Evolutionary conservation across 2,113 vertebrate genomes (phyloP), one percentile per base, ranked within the genome.

Genomic region (Daphoenositta chrysoptera): DNA sequence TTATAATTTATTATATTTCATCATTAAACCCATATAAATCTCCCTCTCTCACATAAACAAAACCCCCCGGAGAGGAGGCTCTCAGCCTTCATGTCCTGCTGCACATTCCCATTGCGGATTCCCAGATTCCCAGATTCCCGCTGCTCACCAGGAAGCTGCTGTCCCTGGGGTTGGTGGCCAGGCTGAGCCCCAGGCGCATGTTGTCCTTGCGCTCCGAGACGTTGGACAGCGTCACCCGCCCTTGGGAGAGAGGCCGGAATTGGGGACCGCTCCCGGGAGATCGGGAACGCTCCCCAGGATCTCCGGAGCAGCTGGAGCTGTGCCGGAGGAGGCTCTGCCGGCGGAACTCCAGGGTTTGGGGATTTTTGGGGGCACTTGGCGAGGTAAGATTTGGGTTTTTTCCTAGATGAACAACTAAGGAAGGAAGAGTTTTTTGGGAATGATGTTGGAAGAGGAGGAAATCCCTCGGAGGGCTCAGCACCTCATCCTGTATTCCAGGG

Each of bases 131-230:
- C 70, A 3, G 4, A 30, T 11, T 9, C 4, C 53, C 60, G 8
- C 6, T 24, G 30, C 98, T 99, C 97, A 99, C 99, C 99, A 99
- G 98, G 97, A 99, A 99, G 97, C 99, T 99, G 98, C 98, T 99
- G 98, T 99, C 99, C 89, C 98, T 98, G 76, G 99, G 99, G 95
- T 99, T 99, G 64, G 98, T 98, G 33, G 98, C 97, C 65, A 99
- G 98, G 60, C 99, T 99, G 98, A 99, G 98, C 27, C 99, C 99
- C 19, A 99, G 98, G 60, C 99, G 98, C 99, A 99, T 99, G 98
- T 99, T 99, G 97, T 99, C 99, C 95, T 99, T 99, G 71, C 99
- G 94, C 97, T 99, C 99, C 0, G 99, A 99, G 70, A 99, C 99
- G 8, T 99, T 99, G 97, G 99, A 99, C 80, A 99, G 98, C 27